Conservation (phyloP, 2,113 vertebrate genomes). For the Plecotus auritus region DNA sequence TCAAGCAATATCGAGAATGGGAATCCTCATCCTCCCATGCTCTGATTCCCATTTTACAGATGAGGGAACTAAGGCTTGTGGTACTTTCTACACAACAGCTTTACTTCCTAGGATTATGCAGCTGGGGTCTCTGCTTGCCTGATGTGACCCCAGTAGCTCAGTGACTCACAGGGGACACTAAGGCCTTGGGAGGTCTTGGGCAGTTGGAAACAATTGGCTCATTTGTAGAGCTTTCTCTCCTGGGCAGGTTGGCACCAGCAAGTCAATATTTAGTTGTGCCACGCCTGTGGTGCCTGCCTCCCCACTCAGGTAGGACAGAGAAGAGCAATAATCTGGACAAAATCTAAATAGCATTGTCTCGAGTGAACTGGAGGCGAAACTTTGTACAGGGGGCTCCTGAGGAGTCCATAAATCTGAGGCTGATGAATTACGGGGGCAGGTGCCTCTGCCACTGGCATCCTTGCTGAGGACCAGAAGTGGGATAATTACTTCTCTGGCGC, state of each 20-base stretch:
- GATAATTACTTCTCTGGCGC: slow-evolving; percentile 6
- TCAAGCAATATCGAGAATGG: background rate
- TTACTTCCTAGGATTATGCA: background rate
- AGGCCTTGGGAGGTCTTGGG: background rate
- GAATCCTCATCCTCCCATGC: background rate
- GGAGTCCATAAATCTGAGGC: background rate
- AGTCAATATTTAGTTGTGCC: background rate
- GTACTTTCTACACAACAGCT: background rate
- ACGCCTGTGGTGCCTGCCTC: background rate
- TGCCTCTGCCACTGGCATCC: background rate
- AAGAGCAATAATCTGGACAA: slow-evolving; percentile 7
- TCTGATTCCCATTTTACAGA: background rate
- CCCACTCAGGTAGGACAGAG: background rate
- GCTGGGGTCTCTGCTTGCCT: background rate
- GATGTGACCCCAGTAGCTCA: background rate
- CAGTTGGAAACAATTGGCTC: background rate
- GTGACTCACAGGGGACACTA: background rate
- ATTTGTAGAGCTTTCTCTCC: background rate
- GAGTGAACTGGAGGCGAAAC: background rate
- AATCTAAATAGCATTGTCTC: slow-evolving; percentile 41
- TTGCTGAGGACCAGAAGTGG: background rate
- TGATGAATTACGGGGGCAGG: slow-evolving; percentile 33
- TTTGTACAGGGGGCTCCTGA: background rate
- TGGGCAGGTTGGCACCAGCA: background rate
- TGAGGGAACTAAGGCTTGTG: background rate